Percentiles rank a stretch among this genome's conserved stretches.
Evolutionary conservation across 2,888 invertebrate species (phyloP).

Genomic region (Thymelicus acteon): DNA sequence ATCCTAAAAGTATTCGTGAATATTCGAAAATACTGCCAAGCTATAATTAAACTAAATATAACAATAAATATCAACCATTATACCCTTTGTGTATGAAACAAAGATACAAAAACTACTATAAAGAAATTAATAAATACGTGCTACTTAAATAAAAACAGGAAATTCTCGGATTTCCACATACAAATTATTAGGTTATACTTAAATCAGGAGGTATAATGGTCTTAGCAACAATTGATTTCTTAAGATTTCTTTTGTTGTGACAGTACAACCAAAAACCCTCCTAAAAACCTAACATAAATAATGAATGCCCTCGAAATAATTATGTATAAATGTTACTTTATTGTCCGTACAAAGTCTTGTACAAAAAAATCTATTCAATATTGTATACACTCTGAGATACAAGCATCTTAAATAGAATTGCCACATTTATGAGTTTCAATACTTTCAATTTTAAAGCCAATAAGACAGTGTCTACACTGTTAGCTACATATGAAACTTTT

Average conservation of each 20-base stretch:
- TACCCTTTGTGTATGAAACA: background rate
- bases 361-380: background rate
- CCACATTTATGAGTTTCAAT: background rate
- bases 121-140: background rate
- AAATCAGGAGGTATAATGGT: background rate
- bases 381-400: background rate
- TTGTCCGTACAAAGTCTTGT: background rate
- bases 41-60: background rate
- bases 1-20: background rate
- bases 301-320: background rate
- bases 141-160: background rate
- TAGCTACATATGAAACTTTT: background rate
- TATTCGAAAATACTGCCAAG: background rate
- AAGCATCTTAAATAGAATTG: background rate
- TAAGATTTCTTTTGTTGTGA: no score
- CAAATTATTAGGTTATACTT: background rate
- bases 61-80: background rate
- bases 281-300: background rate
- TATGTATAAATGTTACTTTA: background rate
- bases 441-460: constrained; percentile 1
- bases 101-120: background rate
- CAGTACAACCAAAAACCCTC: no score
- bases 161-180: background rate
- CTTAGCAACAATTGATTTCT: no score
- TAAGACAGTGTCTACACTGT: background rate